Base-by-base conservation (phyloP, 92 coral and sea anemone genomes). In the Zoanthus sansibaricus region DNA sequence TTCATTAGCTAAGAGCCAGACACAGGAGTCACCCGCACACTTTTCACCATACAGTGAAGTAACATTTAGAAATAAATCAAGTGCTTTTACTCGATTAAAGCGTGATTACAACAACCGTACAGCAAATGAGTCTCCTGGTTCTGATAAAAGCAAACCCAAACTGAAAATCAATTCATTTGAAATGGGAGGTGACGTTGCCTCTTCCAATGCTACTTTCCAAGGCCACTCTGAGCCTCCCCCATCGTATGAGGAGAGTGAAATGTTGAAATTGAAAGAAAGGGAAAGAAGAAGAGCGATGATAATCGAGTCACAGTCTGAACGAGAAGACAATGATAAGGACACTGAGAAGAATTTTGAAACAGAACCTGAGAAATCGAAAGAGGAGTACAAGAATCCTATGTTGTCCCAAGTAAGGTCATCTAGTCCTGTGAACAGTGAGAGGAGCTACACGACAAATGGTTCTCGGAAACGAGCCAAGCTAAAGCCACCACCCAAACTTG, bases 401-500 rank as follows among this genome's bases (percentile, higher is more conserved):
- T 49, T 31, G 68, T 47, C 33, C 11, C 32, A 18, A 18, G 12
- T 21, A 21, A 90, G 78, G 69, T 90, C 94, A 12, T 83, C 91
- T 1, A 87, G 89, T 61, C 98, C 98, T 16, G 91, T 82, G 13
- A 80, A 80, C 85, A 94, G 98, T 68, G 98, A 94, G 75, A 88
- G 98, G 13, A 94, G 98, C 70, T 94, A 94, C 61, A 94, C 88
- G 7, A 94, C 98, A 3, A 91, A 95, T 18, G 90, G 95, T 13
- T 93, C 95, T 42, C 89, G 98, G 17, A 89, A 91, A 77, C 88
- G 94, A 71, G 94, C 94, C 72, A 98, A 90, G 7, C 91, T 97
- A 4, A 97, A 97, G 82, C 99, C 99, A 5, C 96, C 94, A 18
- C 99, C 99, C 0, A 92, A 98, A 31, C 61, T 97, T 51, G 98